Conservation (phyloP, 2,888 invertebrate species). For the Andrena chrysosceles region DNA sequence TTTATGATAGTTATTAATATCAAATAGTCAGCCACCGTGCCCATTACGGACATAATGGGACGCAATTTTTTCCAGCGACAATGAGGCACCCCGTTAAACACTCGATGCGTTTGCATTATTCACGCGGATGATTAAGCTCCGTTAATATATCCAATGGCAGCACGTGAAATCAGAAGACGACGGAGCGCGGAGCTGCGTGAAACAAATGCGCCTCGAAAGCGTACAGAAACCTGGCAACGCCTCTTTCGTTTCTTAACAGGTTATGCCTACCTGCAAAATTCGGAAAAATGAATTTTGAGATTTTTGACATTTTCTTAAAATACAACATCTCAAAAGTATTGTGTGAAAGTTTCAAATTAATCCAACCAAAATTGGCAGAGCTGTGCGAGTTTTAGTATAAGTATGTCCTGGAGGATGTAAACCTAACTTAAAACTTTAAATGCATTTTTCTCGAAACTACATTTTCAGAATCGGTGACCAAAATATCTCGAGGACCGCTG, state of each 20-base stretch:
- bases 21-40: slow-evolving; percentile 74
- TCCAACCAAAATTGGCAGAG: too few species aligned
- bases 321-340: too few species aligned
- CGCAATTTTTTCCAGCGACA: slow-evolving; percentile 74
- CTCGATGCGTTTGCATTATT: slow-evolving; percentile 68
- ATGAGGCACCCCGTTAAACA: slow-evolving; percentile 72
- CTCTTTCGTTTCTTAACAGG: not conserved
- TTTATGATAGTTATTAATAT: slow-evolving; percentile 76
- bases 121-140: slow-evolving; percentile 66
- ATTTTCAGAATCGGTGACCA: too few species aligned
- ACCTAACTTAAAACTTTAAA: too few species aligned
- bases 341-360: too few species aligned
- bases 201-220: slow-evolving; percentile 25
- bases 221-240: slow-evolving; percentile 16
- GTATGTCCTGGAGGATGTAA: too few species aligned
- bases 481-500: too few species aligned
- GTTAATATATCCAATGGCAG: slow-evolving; percentile 67
- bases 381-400: too few species aligned
- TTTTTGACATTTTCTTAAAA: too few species aligned
- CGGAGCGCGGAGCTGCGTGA: slow-evolving; percentile 9
- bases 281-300: too few species aligned
- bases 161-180: slow-evolving; percentile 17
- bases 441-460: too few species aligned
- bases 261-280: too few species aligned
- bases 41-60: slow-evolving; percentile 73